Evolutionary conservation across 2,797 vertebrate species (phyloP).

Genomic region (Botia kubotai): DNA sequence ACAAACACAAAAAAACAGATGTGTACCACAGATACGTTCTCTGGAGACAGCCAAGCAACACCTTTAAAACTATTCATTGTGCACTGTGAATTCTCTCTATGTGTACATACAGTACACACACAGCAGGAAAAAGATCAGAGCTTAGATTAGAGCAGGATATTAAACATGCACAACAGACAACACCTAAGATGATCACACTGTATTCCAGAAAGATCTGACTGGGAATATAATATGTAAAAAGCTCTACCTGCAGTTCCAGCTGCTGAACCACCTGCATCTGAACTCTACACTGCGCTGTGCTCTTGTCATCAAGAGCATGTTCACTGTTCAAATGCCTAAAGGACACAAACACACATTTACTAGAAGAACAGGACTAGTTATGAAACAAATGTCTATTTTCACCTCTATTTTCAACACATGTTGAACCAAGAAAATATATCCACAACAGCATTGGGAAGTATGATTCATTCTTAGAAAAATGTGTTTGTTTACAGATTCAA

Average conservation of each 20-base stretch:
- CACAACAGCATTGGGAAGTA: no score
- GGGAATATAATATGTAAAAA: no score
- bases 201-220: no score
- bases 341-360: constrained; percentile 57
- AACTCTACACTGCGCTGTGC: constrained; percentile 97
- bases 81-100: background rate
- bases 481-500: no score
- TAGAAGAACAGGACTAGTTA: background rate
- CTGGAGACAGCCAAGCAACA: background rate
- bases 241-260: constrained; percentile 93
- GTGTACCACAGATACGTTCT: background rate
- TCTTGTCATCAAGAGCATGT: constrained; percentile 97
- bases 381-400: background rate
- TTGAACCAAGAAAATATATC: background rate
- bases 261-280: constrained; percentile 99
- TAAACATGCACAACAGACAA: constrained; percentile 24
- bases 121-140: constrained; percentile 31
- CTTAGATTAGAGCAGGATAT: constrained; percentile 33
- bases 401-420: background rate
- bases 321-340: constrained; percentile 97
- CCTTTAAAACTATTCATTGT: background rate
- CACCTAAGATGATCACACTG: background rate
- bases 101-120: constrained; percentile 16
- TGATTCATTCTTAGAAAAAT: no score
- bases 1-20: constrained; percentile 43